These are phyloP conservation scores for Calcarius lapponicus DNA, from an alignment of 2,797 vertebrate genomes.

Conservation along the genomic window DNA sequence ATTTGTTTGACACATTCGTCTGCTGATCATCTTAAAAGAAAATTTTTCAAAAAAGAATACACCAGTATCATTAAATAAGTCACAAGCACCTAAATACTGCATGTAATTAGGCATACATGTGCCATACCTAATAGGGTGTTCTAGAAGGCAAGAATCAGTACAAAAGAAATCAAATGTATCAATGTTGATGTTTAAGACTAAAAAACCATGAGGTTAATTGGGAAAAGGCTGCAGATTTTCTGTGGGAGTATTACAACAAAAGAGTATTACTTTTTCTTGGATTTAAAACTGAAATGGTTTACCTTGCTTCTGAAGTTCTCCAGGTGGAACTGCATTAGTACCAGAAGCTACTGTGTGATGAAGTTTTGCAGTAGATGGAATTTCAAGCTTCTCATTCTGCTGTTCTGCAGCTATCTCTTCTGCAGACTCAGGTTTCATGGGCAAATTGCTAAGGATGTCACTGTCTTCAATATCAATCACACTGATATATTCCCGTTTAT, in stretches of 20 bases:
- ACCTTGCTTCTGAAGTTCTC: constrained; percentile 55
- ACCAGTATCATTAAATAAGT: not conserved
- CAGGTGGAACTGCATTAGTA: constrained; percentile 24
- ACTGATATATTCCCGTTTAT: constrained; percentile 77
- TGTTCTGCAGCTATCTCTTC: not conserved
- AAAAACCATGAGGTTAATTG: not conserved
- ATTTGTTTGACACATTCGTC: not conserved
- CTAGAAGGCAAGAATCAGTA: not conserved
- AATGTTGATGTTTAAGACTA: not conserved
- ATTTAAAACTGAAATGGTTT: not conserved
- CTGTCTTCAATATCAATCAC: constrained; percentile 84
- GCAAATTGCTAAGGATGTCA: constrained; percentile 69
- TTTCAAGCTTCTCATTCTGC: not conserved
- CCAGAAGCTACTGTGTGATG: constrained; percentile 76
- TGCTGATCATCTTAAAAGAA: not conserved
- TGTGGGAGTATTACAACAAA: not conserved
- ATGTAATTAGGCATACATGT: not conserved
- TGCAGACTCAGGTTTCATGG: constrained; percentile 11
- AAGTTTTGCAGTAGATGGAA: constrained; percentile 76
- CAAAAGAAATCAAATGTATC: not conserved
- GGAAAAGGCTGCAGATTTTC: not conserved
- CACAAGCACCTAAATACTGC: not conserved
- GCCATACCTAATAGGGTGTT: not conserved
- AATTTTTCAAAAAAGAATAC: not conserved
- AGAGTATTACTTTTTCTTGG: not conserved